Evolutionary conservation across 2,888 invertebrate genomes (phyloP).

Genomic region (Yponomeuta plumbellus): DNA sequence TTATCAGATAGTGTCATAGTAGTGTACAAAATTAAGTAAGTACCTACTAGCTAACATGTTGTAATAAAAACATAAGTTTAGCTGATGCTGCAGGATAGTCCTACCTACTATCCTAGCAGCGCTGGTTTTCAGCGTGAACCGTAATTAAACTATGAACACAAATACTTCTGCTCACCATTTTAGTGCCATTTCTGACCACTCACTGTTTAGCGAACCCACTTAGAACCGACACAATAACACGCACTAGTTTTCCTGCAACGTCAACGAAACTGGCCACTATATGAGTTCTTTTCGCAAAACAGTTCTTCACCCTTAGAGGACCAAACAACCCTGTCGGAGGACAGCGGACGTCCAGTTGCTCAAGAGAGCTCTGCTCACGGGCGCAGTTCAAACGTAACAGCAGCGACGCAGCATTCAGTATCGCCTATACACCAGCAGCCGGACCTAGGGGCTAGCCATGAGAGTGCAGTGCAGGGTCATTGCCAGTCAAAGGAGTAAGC

Average conservation of each 20-base stretch:
- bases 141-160: too few relatives aligned
- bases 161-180: background rate
- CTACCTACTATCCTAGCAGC: too few relatives aligned
- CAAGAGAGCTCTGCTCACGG: background rate
- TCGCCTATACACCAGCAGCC: background rate
- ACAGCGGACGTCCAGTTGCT: background rate
- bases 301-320: background rate
- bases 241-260: background rate
- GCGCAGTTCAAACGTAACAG: slow-evolving; percentile 1
- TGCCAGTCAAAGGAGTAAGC: too few relatives aligned
- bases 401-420: background rate
- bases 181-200: background rate
- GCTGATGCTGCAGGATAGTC: too few relatives aligned
- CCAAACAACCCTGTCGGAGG: background rate
- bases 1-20: too few relatives aligned
- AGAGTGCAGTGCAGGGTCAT: background rate
- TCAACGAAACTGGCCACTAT: background rate
- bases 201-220: background rate
- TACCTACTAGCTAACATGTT: too few relatives aligned
- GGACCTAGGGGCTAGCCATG: background rate
- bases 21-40: too few relatives aligned
- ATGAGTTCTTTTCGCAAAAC: too few relatives aligned
- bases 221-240: background rate
- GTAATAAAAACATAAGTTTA: too few relatives aligned
- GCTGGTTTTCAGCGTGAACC: too few relatives aligned